Base-by-base conservation (phyloP, 2,797 vertebrate genomes). In the Coregonus suidteri region DNA sequence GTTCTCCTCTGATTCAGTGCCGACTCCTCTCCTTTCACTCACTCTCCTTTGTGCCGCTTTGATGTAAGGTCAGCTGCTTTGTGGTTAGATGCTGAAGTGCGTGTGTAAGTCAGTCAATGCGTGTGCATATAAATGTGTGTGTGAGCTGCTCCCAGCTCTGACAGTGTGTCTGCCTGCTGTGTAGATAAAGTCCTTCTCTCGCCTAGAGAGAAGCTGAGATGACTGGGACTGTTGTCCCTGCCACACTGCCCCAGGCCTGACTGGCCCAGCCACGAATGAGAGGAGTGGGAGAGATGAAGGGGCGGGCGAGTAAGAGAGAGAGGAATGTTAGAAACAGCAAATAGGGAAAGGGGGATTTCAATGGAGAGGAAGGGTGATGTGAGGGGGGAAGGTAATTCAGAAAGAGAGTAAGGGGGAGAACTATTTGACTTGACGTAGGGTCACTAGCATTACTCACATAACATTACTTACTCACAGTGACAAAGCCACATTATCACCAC, bases 51-150 rank as follows among this genome's bases (percentile, higher is more conserved):
- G 83, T 86, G 87, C 79, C 69, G 88, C 84, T 87, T 88, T 85
- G 87, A 84, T 84, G 81, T 87, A 83, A 89, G 89, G 87, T 91
- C 90, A 90, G 88, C 88, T 88, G 87, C 84, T 88, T 90, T 87
- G 86, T 84, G 80, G 89, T 84, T 81, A 74, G 84, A 14, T 41
- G 16, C 1, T 56, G n/a, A 31, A 13, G 73, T 20, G 73, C 3
- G 72, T 20, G 72, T 37, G 30, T 71, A 30, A 20, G 64, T 25
- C n/a, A 20, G n/a, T 51, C 14, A 15, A 35, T 1, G 34, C 53
- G 78, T 85, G 83, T 73, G 67, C 16, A 35, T 35, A 16, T 74
- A 30, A 47, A 35, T 75, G 74, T 75, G 59, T 75, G 62, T 75
- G 75, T 62, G 74, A 75, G 84, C 79, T 88, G 64, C 77, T 85